Evolutionary conservation across 2,113 vertebrate genomes (phyloP), one percentile per base, ranked within the genome.

Genomic region (Alligator sinensis): DNA sequence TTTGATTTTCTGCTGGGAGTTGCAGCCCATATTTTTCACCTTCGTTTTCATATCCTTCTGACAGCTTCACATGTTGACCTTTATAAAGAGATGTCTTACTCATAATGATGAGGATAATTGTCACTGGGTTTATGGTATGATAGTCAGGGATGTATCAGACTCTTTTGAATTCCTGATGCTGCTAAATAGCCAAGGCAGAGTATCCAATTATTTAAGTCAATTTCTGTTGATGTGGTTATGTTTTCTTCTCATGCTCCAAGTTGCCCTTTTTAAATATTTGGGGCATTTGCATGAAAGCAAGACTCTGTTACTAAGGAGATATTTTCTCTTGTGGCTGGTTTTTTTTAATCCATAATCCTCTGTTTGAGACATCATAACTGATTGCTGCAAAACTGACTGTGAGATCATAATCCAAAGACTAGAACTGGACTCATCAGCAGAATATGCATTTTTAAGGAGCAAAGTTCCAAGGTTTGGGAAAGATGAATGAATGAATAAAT

Each of bases 211-310:
- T 1, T 74, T 24, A 0, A 0, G 11, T 9, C 7, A 6, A 63
- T 54, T 17, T 30, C 66, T 57, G 30, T 34, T 34, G 0, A 0
- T 30, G 13, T 3, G 64, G 15, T 76, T 34, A 2, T 24, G 21
- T 3, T 80, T 87, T 54, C 11, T 57, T 87, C 1, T 1, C 7
- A 2, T 6, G 25, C n/a, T 21, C 16, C 70, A 8, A 3, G 78
- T 47, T 47, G 47, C 47, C 70, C 85, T 2, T 38, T 24, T 86
- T 28, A 1, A 0, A 0, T 9, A 0, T 15, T 60, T 0, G 0
- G 57, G 59, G 3, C 24, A 24, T 18, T 89, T 66, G 28, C 10
- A 27, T 0, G 0, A 5, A 38, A 5, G 24, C 17, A 61, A 16
- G 25, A 76, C 55, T 6, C 54, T 62, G 47, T 77, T 92, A 75